Conservation (phyloP, 37 sponge, comb jelly and placozoan species). For the Amphimedon queenslandica region DNA sequence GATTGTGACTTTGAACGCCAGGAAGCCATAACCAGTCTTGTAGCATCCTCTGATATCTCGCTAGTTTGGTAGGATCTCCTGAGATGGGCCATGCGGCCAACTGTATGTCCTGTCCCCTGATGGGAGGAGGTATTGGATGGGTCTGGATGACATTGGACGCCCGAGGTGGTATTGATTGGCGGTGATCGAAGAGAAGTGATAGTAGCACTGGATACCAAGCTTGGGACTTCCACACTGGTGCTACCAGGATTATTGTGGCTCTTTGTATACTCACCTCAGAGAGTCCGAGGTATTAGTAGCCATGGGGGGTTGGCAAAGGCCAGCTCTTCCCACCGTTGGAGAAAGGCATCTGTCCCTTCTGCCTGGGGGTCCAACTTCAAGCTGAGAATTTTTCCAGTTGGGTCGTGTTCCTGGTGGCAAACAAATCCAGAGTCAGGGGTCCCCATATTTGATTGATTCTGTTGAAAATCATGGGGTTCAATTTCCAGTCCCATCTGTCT, state of each 20-base stretch:
- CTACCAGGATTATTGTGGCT: slow-evolving; percentile 1
- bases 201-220: slow-evolving; percentile 15
- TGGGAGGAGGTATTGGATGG: neutral
- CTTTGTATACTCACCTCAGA: slow-evolving; percentile 9
- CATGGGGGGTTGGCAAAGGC: slow-evolving; percentile 36
- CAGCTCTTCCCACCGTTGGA: slow-evolving; percentile 8
- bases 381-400: slow-evolving; percentile 27
- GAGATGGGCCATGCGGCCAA: slow-evolving; percentile 28
- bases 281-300: slow-evolving; percentile 31
- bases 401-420: slow-evolving; percentile 34
- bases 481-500: slow-evolving; percentile 42
- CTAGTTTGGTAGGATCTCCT: neutral
- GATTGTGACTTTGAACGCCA: slow-evolving; percentile 9
- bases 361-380: slow-evolving; percentile 27
- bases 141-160: too few relatives aligned
- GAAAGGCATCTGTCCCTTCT: slow-evolving; percentile 22
- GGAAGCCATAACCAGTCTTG: neutral
- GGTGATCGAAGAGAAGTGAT: slow-evolving; percentile 1
- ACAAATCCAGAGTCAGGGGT: slow-evolving; percentile 34
- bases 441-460: slow-evolving; percentile 7
- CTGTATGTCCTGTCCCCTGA: neutral
- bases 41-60: slow-evolving; percentile 21
- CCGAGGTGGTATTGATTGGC: neutral
- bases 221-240: too few relatives aligned
- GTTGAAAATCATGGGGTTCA: slow-evolving; percentile 22